Evolutionary conservation across 2,113 vertebrate species (phyloP).

Genomic region (Mungos mungo): DNA sequence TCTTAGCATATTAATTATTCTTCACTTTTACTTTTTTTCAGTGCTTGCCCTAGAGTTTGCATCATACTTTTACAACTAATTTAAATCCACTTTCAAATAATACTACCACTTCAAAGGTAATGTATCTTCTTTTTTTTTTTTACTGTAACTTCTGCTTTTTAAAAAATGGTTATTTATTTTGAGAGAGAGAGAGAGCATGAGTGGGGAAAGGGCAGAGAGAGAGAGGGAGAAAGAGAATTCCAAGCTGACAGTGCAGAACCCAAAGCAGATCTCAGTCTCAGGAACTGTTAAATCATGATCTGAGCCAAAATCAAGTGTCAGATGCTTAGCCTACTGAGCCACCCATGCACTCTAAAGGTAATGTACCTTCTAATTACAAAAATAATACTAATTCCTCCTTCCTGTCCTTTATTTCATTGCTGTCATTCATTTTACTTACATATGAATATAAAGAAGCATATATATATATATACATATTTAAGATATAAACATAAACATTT

Average conservation of each 20-base stretch:
- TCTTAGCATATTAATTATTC: not conserved
- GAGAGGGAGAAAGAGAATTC: no score
- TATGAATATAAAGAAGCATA: not conserved
- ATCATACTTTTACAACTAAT: not conserved
- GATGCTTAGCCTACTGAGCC: no score
- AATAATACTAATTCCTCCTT: not conserved
- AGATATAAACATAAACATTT: not conserved
- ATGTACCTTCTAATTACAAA: not conserved
- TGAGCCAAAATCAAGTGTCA: no score
- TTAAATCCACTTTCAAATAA: not conserved
- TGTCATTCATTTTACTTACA: not conserved
- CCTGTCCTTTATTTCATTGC: not conserved
- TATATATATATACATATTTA: no score
- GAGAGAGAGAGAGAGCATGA: no score
- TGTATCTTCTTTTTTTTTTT: not conserved
- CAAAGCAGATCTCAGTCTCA: no score
- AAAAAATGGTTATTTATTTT: no score
- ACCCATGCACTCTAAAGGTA: no score
- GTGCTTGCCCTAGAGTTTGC: not conserved
- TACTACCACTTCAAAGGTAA: not conserved
- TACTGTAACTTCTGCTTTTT: no score
- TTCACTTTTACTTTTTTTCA: not conserved
- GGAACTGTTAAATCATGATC: no score
- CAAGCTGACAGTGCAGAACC: no score
- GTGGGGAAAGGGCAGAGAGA: no score